Evolutionary conservation across 2,888 invertebrate species (phyloP).

Genomic region (Eilema depressum): DNA sequence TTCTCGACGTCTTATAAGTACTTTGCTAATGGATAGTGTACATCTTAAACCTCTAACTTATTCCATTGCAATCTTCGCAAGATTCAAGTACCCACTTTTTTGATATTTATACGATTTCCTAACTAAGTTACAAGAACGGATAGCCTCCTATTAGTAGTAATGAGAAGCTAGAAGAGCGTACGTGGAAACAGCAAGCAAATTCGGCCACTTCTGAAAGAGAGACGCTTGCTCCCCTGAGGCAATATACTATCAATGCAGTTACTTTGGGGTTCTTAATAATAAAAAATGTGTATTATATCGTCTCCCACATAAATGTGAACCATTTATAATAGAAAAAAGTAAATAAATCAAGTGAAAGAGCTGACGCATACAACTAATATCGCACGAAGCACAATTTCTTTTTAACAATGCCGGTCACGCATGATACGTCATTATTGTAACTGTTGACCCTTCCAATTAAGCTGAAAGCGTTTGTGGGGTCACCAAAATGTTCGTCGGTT

Average conservation of each 20-base stretch:
- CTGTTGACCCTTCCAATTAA: slow-evolving; percentile 45
- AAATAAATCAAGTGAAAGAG: slow-evolving; percentile 15
- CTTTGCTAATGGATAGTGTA: no score
- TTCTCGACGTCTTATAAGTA: no score
- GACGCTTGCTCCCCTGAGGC: neutral
- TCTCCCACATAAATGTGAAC: neutral
- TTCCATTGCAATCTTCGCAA: no score
- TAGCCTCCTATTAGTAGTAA: neutral
- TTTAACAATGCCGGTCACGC: slow-evolving; percentile 36
- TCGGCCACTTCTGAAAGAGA: neutral
- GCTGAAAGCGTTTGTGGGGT: slow-evolving; percentile 27
- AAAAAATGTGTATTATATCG: neutral
- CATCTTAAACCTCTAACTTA: no score
- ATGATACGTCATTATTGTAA: slow-evolving; percentile 45
- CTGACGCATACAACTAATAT: slow-evolving; percentile 22
- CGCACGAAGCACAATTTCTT: slow-evolving; percentile 27
- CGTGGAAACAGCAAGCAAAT: neutral
- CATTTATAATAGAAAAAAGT: slow-evolving; percentile 7
- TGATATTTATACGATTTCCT: no score
- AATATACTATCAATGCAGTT: neutral
- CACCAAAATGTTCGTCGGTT: slow-evolving; percentile 24
- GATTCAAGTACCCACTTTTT: no score
- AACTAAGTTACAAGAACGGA: neutral
- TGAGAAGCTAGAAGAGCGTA: neutral
- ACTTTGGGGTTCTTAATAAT: neutral